Percentiles rank a stretch among this genome's conserved stretches.
phyloP scores from a whole-genome alignment of 2,888 invertebrate species.

The Polymixis flavicincta region DNA sequence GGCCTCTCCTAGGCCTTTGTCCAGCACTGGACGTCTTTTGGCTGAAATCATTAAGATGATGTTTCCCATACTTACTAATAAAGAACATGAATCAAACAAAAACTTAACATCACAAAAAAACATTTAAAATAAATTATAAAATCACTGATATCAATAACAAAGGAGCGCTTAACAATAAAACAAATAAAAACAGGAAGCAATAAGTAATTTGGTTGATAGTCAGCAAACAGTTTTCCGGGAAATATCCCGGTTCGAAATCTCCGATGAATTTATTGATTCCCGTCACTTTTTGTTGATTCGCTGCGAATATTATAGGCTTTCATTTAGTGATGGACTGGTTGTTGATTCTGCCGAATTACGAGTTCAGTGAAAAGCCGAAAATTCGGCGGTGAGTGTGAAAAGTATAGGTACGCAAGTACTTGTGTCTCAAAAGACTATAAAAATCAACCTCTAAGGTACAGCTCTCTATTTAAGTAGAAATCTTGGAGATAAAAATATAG shows the following conservation, averaged over 20 bases:
- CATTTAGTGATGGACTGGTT: slow-evolving; percentile 13
- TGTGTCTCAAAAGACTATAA: neutral
- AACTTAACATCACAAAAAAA: too few species aligned
- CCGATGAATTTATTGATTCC: slow-evolving; percentile 33
- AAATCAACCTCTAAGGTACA: neutral
- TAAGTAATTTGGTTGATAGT: slow-evolving; percentile 34
- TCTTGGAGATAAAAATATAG: neutral
- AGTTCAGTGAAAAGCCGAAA: too few species aligned
- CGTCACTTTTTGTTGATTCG: slow-evolving; percentile 18
- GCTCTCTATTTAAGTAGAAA: neutral
- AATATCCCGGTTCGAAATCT: slow-evolving; percentile 11
- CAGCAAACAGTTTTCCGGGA: slow-evolving; percentile 24
- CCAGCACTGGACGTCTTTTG: too few species aligned
- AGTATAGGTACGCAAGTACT: neutral
- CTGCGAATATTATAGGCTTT: slow-evolving; percentile 5
- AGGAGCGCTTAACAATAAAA: slow-evolving; percentile 16
- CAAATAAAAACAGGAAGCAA: slow-evolving; percentile 28
- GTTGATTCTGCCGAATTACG: slow-evolving; percentile 4
- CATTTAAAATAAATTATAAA: neutral
- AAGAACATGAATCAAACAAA: neutral
- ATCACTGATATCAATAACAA: slow-evolving; percentile 9
- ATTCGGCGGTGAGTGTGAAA: too few species aligned
- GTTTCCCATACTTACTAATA: neutral
- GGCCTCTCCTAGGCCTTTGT: too few species aligned
- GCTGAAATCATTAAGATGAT: too few species aligned